These are phyloP conservation scores for Oreohelix idahoensis DNA, from an alignment of 1,140 invertebrate species.

Conservation along the genomic window DNA sequence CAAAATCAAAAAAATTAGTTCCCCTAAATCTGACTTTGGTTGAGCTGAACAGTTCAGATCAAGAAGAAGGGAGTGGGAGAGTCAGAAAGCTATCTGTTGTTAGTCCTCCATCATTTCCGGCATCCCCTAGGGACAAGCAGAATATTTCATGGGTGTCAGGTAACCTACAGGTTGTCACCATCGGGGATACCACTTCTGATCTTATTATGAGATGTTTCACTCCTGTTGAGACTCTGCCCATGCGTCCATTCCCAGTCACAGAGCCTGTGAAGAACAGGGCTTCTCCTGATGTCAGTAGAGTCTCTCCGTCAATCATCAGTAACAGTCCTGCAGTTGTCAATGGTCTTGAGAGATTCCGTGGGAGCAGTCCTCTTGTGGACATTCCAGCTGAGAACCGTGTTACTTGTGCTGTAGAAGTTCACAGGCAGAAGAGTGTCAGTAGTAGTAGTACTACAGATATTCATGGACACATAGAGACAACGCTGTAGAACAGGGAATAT, in stretches of 20 bases:
- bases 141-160: not conserved
- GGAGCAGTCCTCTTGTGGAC: slow-evolving; percentile 8
- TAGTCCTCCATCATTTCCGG: slow-evolving; percentile 11
- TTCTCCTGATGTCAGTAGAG: not conserved
- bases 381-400: slow-evolving; percentile 60
- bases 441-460: slow-evolving; percentile 26
- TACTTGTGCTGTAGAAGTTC: slow-evolving; percentile 63
- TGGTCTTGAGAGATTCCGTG: slow-evolving; percentile 26
- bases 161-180: not conserved
- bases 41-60: not conserved
- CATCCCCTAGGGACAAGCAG: slow-evolving; percentile 10
- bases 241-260: not conserved
- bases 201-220: slow-evolving; percentile 7
- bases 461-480: slow-evolving; percentile 35
- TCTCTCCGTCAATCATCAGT: not conserved
- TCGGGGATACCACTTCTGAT: not conserved
- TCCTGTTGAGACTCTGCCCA: not conserved
- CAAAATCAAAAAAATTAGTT: not conserved
- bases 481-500: not conserved
- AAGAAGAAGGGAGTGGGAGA: not conserved
- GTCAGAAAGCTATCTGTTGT: slow-evolving; percentile 30
- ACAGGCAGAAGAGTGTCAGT: slow-evolving; percentile 57
- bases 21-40: not conserved
- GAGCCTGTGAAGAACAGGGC: not conserved
- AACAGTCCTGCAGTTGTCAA: slow-evolving; percentile 14